Evolutionary conservation across 2,888 invertebrate species (phyloP).

Genomic region (Nesidiocoris tenuis): DNA sequence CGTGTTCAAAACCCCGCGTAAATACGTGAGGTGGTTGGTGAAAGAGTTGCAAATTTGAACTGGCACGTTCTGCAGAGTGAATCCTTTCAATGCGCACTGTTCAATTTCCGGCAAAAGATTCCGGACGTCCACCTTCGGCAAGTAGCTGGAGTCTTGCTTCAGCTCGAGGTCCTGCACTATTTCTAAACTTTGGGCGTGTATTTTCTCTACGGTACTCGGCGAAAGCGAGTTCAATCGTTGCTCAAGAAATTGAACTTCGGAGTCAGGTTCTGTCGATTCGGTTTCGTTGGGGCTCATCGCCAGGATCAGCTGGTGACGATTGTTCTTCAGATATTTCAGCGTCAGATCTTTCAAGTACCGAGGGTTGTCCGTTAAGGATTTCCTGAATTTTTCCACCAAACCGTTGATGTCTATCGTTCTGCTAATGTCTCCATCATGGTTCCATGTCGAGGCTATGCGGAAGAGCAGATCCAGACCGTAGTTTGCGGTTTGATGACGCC

Average conservation of each 20-base stretch:
- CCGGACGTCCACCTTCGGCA: constrained; percentile 75
- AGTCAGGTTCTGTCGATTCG: constrained; percentile 63
- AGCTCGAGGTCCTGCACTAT: constrained; percentile 71
- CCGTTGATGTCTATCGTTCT: constrained; percentile 70
- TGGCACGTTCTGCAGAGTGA: constrained; percentile 59
- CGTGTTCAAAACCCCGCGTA: constrained; percentile 74
- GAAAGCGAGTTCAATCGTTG: constrained; percentile 64
- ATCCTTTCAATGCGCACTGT: constrained; percentile 53
- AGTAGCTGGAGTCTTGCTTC: constrained; percentile 66
- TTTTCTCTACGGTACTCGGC: constrained; percentile 61
- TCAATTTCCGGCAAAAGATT: constrained; percentile 72
- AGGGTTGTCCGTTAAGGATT: constrained; percentile 64
- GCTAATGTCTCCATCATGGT: constrained; percentile 77
- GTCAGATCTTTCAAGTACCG: constrained; percentile 63
- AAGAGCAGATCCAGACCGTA: constrained; percentile 82
- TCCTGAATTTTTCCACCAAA: constrained; percentile 65
- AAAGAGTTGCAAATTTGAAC: constrained; percentile 78
- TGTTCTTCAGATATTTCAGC: constrained; percentile 73
- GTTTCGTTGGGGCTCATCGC: constrained; percentile 82
- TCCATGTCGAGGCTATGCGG: constrained; percentile 78
- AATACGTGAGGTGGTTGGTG: constrained; percentile 88
- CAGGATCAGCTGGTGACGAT: constrained; percentile 76
- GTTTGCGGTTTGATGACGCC: constrained; percentile 83
- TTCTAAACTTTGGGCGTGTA: constrained; percentile 69
- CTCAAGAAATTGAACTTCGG: constrained; percentile 74